Evolutionary conservation across 2,797 vertebrate genomes (phyloP), one percentile per base, ranked within the genome.

Genomic region (Sebastolobus altivelis): DNA sequence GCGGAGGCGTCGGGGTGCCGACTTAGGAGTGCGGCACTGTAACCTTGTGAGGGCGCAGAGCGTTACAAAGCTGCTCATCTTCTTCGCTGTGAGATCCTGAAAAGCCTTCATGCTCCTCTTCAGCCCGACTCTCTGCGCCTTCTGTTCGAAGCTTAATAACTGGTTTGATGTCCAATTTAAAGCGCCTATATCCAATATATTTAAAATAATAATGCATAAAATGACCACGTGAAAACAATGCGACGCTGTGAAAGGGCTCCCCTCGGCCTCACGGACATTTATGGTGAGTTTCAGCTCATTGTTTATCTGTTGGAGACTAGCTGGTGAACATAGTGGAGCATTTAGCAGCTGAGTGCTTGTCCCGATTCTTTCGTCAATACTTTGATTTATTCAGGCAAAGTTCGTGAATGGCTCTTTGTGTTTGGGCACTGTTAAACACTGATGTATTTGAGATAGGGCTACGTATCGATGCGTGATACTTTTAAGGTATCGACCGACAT

Each of bases 41-140:
- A 75, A 92, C 93, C 92, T 93, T 90, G 91, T 59, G 86, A 90
- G 82, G 88, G 85, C 79, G 35, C 65, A 11, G 65, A 81, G 84
- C 46, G 40, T 88, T 81, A 80, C 88, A 85, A 79, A 87, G 82
- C 63, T 77, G 69, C 85, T 90, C 85, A 59, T 89, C 82, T 60
- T 81, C 87, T 86, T n/a, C 71, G 84, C 85, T 31, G 69, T 40
- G 70, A 79, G 80, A 79, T 86, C 82, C 82, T 72, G 59, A 83
- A 79, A 81, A 80, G 85, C 73, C 40, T 83, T 79, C 33, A 55
- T 49, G 82, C 79, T 84, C 71, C 65, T 75, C 63, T 20, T 82
- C 81, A 84, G 73, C 31, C 27, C 22, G 58, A n/a, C 46, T 71
- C 60, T 58, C 43, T 22, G 43, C 58, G 58, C 73, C 61, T 68